Percentiles rank a stretch among this genome's conserved stretches.
phyloP scores from a whole-genome alignment of 2,113 vertebrate species.

The Pan paniscus region DNA sequence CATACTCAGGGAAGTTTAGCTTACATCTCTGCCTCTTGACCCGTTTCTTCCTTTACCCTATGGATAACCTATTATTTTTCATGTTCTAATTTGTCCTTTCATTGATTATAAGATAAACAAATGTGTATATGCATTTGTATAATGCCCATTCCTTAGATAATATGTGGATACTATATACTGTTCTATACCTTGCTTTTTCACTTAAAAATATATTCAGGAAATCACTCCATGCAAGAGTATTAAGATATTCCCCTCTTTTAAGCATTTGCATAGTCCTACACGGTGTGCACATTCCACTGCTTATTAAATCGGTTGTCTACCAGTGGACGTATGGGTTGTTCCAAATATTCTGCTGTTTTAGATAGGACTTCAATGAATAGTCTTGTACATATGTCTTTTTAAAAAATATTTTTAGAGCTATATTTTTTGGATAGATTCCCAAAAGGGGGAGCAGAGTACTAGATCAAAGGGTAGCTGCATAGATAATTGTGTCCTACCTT shows the following conservation, averaged over 20 bases:
- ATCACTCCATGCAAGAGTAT: too few relatives aligned
- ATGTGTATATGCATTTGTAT: neutral
- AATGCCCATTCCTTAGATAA: neutral
- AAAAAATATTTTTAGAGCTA: rapidly evolving
- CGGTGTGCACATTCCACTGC: rapidly evolving
- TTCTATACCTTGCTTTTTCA: neutral
- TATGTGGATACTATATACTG: rapidly evolving
- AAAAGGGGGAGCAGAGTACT: rapidly evolving
- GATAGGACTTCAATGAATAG: neutral
- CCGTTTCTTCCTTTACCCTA: neutral
- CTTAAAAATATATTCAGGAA: neutral
- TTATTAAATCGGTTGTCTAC: neutral
- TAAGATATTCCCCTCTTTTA: neutral
- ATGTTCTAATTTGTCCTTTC: neutral
- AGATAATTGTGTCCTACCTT: rapidly evolving
- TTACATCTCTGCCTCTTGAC: neutral
- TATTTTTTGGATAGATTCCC: neutral
- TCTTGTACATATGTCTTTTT: rapidly evolving
- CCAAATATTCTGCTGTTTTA: neutral
- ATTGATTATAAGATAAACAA: neutral
- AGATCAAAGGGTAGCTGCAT: rapidly evolving
- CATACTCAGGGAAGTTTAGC: neutral
- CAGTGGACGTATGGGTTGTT: rapidly evolving
- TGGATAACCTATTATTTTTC: neutral
- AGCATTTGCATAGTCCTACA: too few relatives aligned